Conservation (phyloP, 2,888 invertebrate species). For the Aleiodes testaceus region DNA sequence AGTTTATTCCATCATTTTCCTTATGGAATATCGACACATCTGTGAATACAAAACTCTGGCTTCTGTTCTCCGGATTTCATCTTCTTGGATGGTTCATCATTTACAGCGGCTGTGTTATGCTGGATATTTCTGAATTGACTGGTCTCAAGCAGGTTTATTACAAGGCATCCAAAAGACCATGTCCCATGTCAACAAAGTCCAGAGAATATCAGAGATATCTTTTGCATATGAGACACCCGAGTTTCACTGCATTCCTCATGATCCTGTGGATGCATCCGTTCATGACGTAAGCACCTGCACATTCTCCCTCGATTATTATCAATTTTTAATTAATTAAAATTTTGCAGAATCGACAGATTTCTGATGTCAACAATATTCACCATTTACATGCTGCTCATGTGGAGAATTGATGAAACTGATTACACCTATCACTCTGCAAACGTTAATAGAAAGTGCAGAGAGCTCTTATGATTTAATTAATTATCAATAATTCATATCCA, state of each 20-base stretch:
- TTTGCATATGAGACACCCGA: conserved; percentile 78
- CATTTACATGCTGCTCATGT: conserved; percentile 77
- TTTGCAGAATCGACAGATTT: conserved; percentile 75
- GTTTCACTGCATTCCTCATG: conserved; percentile 76
- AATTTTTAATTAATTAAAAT: no score
- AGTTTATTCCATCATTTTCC: conserved; percentile 71
- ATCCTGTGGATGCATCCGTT: conserved; percentile 77
- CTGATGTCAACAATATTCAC: conserved; percentile 75
- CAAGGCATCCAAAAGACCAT: conserved; percentile 74
- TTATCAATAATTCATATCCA: background rate
- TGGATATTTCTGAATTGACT: conserved; percentile 78
- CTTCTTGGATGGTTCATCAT: conserved; percentile 76
- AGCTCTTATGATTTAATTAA: conserved; percentile 60
- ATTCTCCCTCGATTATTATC: background rate
- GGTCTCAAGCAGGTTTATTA: conserved; percentile 80
- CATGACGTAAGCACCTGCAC: conserved; percentile 74
- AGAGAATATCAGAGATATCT: conserved; percentile 74
- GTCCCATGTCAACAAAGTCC: conserved; percentile 76
- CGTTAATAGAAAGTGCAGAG: conserved; percentile 74
- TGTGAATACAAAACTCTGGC: conserved; percentile 72
- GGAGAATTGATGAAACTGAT: conserved; percentile 77
- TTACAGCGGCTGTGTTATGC: conserved; percentile 77
- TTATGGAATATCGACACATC: conserved; percentile 76
- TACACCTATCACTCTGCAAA: conserved; percentile 75
- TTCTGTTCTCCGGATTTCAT: conserved; percentile 74